Evolutionary conservation across 2,113 vertebrate genomes (phyloP), one percentile per base, ranked within the genome.

Genomic region (Rissa tridactyla): DNA sequence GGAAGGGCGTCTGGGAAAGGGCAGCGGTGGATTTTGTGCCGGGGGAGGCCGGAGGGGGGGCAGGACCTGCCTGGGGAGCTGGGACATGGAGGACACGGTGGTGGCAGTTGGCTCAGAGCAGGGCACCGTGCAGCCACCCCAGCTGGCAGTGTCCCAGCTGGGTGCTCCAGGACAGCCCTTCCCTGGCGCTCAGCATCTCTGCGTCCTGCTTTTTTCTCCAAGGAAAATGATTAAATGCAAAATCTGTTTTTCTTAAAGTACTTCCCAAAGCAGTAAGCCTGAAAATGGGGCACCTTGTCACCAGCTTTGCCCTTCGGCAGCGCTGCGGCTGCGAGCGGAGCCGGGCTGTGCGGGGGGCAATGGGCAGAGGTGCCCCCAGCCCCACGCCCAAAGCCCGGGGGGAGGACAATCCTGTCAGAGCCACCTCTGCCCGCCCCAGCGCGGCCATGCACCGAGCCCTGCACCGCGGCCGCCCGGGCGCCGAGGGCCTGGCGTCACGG

Each of bases 1-100:
- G 93, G 90, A 71, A 93, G 82, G 47, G 40, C 1, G 92, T 90
- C 92, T 96, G 94, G 96, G 90, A 96, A 95, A 94, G 82, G 87
- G 51, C 82, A 90, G 78, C 2, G 0, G 2, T 29, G 82, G 75
- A 11, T 93, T 96, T 90, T 61, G 82, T 52, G 44, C 70, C 2
- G 82, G 85, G 49, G 61, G 58, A 47, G 77, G 46, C 29, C 0
- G 11, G 42, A 38, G 55, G 32, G 51, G 29, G 40, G 42, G 4
- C 89, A 69, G 83, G 57, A 86, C 32, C 57, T 4, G 17, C 40
- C 36, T 0, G 5, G 55, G 46, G 57, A 73, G 51, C 64, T 0
- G 1, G 51, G 62, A 0, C 5, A 4, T 0, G 20, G 29, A 10
- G 23, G 29, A 11, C 66, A 15, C 0, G 3, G 21, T 0, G 0